Evolutionary conservation across 2,113 vertebrate genomes (phyloP), one percentile per base, ranked within the genome.

Genomic region (Calypte anna): DNA sequence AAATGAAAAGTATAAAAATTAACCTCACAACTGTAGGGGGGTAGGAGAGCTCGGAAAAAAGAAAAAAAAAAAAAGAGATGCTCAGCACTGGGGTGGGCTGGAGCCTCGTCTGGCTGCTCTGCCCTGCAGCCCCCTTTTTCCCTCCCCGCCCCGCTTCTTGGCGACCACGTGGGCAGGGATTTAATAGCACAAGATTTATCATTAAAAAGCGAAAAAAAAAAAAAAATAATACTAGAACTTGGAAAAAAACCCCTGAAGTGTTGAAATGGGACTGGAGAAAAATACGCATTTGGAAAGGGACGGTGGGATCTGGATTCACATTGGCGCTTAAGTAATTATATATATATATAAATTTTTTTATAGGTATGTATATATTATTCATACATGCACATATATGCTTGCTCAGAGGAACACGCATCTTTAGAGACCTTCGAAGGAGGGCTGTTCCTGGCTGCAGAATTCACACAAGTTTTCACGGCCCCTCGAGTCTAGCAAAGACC

Each of bases 401-500:
- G 86, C 94, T 95, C 91, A 70, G 81, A 95, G 92, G 85, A 93
- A 75, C 70, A 70, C 19, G 2, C 72, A 51, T 94, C 91, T 96
- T 95, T 91, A 84, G 96, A 94, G 95, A 88, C 74, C 78, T 94
- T 76, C 31, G 51, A 91, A 95, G 94, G 92, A 89, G 70, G 86
- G 83, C 93, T 95, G 81, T 14, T 96, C 38, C 88, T 96, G 94
- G 93, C 96, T 94, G 93, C 86, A 86, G 86, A 86, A 93, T 87
- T 96, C 94, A 95, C 88, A 95, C 90, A 72, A 74, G 33, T 40
- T 95, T 94, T 95, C 95, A 28, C 44, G 7, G 92, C 90, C 96
- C 75, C 92, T 44, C 7, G 53, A 73, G 93, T 57, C 83, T 43
- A 19, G 23, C 96, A 96, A 95, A 96, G 81, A 69, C 30, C 2